phyloP scores from a whole-genome alignment of 2,113 vertebrate genomes.

The Pedetes capensis region DNA sequence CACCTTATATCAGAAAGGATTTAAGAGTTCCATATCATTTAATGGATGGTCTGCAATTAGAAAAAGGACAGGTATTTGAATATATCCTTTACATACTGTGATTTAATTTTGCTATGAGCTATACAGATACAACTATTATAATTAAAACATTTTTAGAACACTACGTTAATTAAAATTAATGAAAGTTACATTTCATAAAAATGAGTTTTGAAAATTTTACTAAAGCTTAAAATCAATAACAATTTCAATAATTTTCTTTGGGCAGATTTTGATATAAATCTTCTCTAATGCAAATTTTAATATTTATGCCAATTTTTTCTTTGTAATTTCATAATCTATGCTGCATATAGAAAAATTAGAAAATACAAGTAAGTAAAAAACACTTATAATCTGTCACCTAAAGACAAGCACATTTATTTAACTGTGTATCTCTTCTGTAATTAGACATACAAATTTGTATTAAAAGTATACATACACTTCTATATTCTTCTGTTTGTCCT shows the following conservation, averaged over 20 bases:
- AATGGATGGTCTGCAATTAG: background rate
- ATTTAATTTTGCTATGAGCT: background rate
- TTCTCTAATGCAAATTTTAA: background rate
- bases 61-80: background rate
- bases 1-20: background rate
- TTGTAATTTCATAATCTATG: background rate
- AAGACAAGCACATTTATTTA: background rate
- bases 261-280: constrained; percentile 9
- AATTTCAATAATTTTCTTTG: background rate
- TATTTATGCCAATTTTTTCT: background rate
- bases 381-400: background rate
- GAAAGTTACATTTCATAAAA: background rate
- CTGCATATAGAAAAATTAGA: background rate
- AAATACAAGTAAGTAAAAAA: background rate
- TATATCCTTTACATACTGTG: background rate
- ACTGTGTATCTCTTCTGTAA: background rate
- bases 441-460: background rate
- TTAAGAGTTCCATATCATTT: background rate
- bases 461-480: background rate
- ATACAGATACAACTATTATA: background rate
- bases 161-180: constrained; percentile 1
- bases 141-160: background rate
- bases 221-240: background rate
- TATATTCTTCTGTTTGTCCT: background rate
- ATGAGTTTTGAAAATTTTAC: background rate